Conservation (phyloP, 2,113 vertebrate species). For the Noctilio leporinus region DNA sequence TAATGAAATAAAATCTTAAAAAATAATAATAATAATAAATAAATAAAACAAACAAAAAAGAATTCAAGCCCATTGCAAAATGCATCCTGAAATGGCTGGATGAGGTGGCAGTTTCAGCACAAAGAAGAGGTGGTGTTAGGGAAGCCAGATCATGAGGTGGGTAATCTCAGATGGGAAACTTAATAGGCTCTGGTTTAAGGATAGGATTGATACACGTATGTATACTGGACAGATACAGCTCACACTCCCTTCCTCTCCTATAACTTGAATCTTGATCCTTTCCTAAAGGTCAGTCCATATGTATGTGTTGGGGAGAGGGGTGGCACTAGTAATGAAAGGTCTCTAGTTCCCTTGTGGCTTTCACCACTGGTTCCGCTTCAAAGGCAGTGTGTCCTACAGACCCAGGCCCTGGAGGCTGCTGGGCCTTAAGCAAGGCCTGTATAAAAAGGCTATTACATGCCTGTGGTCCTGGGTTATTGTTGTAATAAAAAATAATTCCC, state of each 20-base stretch:
- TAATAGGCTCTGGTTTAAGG: not conserved
- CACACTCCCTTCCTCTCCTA: not conserved
- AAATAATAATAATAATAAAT: too few relatives aligned
- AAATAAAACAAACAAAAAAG: too few relatives aligned
- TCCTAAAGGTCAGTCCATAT: not conserved
- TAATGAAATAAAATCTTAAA: too few relatives aligned
- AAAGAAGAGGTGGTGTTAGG: not conserved
- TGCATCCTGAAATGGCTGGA: not conserved
- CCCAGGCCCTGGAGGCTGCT: not conserved
- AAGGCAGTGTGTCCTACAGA: not conserved
- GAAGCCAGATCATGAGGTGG: not conserved
- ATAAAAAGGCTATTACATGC: not conserved
- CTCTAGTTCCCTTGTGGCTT: not conserved
- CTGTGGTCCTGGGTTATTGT: not conserved
- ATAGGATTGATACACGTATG: too few relatives aligned
- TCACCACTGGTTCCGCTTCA: not conserved
- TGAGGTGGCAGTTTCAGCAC: accelerated
- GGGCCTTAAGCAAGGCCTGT: not conserved
- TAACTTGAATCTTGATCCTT: not conserved
- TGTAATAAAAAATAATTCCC: not conserved
- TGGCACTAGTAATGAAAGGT: not conserved
- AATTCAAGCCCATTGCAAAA: not conserved
- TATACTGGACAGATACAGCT: not conserved
- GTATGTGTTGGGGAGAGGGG: not conserved
- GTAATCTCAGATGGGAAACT: too few relatives aligned